Evolutionary conservation across 2,113 vertebrate species (phyloP).

Genomic region (Apeltes quadracus): DNA sequence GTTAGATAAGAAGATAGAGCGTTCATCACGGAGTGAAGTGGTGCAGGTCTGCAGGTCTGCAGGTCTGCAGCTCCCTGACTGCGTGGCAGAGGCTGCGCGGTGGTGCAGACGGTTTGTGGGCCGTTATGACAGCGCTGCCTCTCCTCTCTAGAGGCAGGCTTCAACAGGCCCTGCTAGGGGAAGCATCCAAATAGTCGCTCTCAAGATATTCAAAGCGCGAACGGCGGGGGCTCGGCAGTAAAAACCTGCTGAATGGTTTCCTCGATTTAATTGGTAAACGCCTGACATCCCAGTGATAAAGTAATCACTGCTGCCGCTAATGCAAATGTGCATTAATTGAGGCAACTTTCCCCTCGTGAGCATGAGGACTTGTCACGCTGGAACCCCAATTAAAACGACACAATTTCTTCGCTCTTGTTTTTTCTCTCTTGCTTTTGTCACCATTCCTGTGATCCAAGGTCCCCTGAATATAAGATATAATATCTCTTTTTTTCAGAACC

Average conservation of each 20-base stretch:
- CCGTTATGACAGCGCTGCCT: conserved; percentile 3
- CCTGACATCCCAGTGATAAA: not conserved
- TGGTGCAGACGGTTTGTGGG: conserved; percentile 29
- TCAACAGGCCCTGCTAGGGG: conserved; percentile 41
- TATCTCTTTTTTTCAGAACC: not conserved
- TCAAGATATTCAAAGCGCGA: not conserved
- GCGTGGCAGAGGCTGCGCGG: too few species aligned
- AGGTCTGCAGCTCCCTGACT: conserved; percentile 8
- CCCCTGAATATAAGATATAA: not conserved
- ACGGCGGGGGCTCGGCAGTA: not conserved
- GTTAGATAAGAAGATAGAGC: conserved; percentile 2
- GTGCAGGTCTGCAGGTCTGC: too few species aligned
- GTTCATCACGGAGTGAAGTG: not conserved
- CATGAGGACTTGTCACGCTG: not conserved
- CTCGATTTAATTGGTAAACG: conserved; percentile 1
- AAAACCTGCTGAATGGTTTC: not conserved
- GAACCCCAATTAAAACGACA: not conserved
- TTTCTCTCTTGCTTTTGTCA: not conserved
- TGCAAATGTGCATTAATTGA: conserved; percentile 16
- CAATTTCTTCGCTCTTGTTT: not conserved
- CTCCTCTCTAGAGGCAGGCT: conserved; percentile 23
- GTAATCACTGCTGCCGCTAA: not conserved
- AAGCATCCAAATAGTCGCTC: not conserved
- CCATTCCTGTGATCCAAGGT: not conserved
- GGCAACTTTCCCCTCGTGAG: not conserved